phyloP scores from a whole-genome alignment of 2,113 vertebrate species.

The Gallinago media region DNA sequence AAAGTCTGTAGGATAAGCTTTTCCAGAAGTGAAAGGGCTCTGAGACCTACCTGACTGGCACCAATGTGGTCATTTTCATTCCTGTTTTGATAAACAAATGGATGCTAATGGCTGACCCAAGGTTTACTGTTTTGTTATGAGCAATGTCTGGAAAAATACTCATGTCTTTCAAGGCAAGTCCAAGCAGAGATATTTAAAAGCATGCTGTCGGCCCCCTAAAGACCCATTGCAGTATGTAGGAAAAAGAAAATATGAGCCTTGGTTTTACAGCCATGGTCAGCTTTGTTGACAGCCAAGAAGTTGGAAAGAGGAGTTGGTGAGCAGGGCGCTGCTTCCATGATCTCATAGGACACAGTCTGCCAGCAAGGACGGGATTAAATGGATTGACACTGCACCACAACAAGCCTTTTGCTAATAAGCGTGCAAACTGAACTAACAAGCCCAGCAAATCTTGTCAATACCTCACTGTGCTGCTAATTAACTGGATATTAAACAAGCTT shows the following conservation, averaged over 20 bases:
- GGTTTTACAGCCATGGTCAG: background rate
- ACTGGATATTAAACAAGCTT: slow-evolving; percentile 29
- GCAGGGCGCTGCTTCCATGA: background rate
- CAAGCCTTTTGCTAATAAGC: background rate
- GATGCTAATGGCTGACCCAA: background rate
- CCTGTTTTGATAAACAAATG: background rate
- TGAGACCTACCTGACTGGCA: background rate
- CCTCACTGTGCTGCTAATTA: slow-evolving; percentile 43
- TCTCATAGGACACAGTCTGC: background rate
- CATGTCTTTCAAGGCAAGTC: background rate
- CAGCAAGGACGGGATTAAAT: background rate
- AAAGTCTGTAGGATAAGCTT: background rate
- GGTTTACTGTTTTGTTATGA: background rate
- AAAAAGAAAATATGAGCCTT: background rate
- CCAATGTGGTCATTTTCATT: background rate
- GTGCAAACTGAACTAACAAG: background rate
- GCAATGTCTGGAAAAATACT: background rate
- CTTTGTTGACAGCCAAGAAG: background rate
- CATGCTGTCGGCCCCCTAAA: background rate
- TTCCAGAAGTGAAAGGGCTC: background rate
- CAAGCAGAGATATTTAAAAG: background rate
- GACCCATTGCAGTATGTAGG: background rate
- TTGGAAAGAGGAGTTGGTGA: background rate
- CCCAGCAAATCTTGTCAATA: slow-evolving; percentile 30
- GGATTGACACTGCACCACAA: background rate